These are phyloP conservation scores for Archips crataeganus DNA, from an alignment of 2,888 invertebrate genomes.

Conservation along the genomic window DNA sequence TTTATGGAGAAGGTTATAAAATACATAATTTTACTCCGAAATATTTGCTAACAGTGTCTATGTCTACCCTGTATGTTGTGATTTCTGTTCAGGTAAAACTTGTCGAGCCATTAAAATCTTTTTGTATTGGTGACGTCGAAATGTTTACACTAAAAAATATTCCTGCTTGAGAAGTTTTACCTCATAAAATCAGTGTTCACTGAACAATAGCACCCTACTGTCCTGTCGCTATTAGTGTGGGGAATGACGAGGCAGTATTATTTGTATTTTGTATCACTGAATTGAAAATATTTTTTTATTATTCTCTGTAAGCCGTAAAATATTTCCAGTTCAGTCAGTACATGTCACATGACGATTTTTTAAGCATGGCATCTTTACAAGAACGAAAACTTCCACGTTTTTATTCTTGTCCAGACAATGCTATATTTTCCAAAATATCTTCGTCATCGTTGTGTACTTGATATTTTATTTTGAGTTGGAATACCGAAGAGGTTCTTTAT, in stretches of 20 bases:
- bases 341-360: conserved; percentile 51
- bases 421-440: conserved; percentile 19
- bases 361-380: conserved; percentile 41
- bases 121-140: background rate
- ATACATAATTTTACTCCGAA: conserved; percentile 54
- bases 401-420: conserved; percentile 27
- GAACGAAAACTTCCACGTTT: conserved; percentile 27
- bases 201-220: conserved; percentile 77
- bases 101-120: conserved; percentile 51
- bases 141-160: too few species aligned
- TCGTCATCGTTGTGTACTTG: conserved; percentile 47
- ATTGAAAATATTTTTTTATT: conserved; percentile 50
- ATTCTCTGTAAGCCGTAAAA: conserved; percentile 8
- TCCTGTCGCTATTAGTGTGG: conserved; percentile 82
- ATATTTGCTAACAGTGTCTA: conserved; percentile 56
- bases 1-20: background rate
- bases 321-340: conserved; percentile 55
- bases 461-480: conserved; percentile 44
- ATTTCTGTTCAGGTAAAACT: conserved; percentile 63
- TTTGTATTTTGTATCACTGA: conserved; percentile 57
- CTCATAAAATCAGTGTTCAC: conserved; percentile 66
- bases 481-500: conserved; percentile 51
- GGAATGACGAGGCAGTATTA: conserved; percentile 67
- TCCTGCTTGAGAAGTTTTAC: conserved; percentile 59
- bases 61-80: conserved; percentile 73